phyloP scores from a whole-genome alignment of 2,113 vertebrate genomes.

The Orthonyx spaldingii region DNA sequence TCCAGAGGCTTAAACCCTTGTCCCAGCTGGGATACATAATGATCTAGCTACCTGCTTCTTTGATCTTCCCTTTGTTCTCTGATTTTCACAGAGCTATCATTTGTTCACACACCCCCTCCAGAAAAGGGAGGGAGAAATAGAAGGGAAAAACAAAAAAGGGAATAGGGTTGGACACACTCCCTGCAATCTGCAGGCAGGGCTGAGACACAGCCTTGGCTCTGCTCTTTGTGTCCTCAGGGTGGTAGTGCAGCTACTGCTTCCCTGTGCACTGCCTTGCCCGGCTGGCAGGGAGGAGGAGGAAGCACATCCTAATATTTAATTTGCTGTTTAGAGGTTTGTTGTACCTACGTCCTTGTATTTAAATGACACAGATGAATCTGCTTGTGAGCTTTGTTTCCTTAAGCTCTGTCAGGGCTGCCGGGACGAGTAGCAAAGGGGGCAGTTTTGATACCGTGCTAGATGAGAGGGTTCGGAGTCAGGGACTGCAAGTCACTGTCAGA shows the following conservation, averaged over 20 bases:
- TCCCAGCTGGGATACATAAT: constrained; percentile 2
- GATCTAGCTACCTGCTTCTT: constrained; percentile 11
- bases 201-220: neutral
- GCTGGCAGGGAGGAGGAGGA: neutral
- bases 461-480: neutral
- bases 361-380: neutral
- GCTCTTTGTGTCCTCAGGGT: constrained; percentile 28
- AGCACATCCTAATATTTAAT: neutral
- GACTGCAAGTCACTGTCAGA: neutral
- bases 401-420: neutral
- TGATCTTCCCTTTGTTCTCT: constrained; percentile 32
- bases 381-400: neutral
- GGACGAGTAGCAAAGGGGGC: neutral
- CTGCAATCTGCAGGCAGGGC: neutral
- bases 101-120: neutral
- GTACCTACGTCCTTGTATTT: neutral
- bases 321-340: neutral
- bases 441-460: neutral
- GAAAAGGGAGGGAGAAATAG: neutral
- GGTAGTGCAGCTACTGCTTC: constrained; percentile 30
- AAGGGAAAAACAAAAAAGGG: neutral
- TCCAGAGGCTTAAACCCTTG: neutral
- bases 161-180: neutral
- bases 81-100: neutral
- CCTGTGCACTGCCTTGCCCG: fast-evolving